A percentile compares a stretch with the other conserved stretches of the same genome.
Evolutionary conservation across 2,797 vertebrate genomes (phyloP).

Genomic region (Erethizon dorsatum): DNA sequence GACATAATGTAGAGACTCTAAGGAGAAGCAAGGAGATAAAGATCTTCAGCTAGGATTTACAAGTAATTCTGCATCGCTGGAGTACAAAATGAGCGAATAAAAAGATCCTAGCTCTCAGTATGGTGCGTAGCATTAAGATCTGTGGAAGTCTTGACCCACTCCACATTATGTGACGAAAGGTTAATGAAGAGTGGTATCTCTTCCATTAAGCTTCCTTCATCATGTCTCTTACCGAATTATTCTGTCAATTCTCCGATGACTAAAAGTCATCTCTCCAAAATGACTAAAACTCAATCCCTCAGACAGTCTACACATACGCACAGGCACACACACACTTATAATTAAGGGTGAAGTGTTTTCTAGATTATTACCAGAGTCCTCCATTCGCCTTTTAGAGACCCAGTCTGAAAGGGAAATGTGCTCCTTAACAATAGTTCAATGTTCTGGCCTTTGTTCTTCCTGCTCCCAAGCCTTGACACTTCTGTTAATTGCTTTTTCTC

Average conservation of each 20-base stretch:
- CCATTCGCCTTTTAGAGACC: conserved; percentile 25
- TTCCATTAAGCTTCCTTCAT: not conserved
- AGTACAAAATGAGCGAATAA: not conserved
- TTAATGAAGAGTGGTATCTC: not conserved
- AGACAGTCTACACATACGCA: not conserved
- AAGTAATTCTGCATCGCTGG: not conserved
- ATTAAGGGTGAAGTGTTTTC: conserved; percentile 17
- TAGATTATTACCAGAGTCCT: not conserved
- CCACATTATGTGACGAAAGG: not conserved
- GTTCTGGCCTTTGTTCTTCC: conserved; percentile 68
- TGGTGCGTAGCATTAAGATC: not conserved
- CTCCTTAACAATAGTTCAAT: conserved; percentile 63
- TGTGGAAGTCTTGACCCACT: not conserved
- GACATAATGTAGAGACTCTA: not conserved
- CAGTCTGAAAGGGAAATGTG: conserved; percentile 40
- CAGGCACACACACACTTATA: not conserved
- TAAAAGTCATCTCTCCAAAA: not conserved
- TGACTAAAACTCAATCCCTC: not conserved
- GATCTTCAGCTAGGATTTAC: not conserved
- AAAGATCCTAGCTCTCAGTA: not conserved
- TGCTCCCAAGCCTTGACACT: conserved; percentile 61
- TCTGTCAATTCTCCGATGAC: not conserved
- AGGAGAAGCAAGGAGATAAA: not conserved
- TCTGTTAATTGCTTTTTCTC: conserved; percentile 76
- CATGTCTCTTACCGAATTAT: not conserved